These are phyloP conservation scores for Acomys russatus DNA, from an alignment of 2,797 vertebrate species.

Conservation along the genomic window DNA sequence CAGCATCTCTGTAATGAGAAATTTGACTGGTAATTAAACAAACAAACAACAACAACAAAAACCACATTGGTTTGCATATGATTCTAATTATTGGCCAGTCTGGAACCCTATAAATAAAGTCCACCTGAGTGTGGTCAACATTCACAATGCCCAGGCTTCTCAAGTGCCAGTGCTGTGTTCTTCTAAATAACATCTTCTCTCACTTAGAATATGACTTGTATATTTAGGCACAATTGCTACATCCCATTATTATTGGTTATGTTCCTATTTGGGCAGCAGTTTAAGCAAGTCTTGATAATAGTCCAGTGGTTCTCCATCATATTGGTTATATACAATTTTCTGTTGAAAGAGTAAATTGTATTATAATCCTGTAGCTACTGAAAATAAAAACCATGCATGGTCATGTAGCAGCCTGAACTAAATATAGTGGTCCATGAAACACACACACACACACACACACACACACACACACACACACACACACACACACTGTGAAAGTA, in stretches of 20 bases:
- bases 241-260: not conserved
- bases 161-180: no score
- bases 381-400: not conserved
- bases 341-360: not conserved
- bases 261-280: not conserved
- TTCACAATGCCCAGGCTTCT: not conserved
- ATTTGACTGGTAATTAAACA: not conserved
- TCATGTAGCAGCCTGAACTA: not conserved
- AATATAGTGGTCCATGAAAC: not conserved
- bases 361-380: not conserved
- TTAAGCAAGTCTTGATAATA: not conserved
- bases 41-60: not conserved
- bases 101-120: not conserved
- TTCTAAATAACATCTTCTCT: not conserved
- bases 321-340: not conserved
- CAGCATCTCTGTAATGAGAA: not conserved
- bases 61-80: not conserved
- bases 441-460: no score
- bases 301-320: not conserved
- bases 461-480: not conserved
- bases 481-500: not conserved
- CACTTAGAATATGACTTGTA: accelerated
- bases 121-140: not conserved
- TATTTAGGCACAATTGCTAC: not conserved
- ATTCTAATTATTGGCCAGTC: not conserved